Conservation (phyloP, 1,140 invertebrate genomes). For the Drosophila setifemur region DNA sequence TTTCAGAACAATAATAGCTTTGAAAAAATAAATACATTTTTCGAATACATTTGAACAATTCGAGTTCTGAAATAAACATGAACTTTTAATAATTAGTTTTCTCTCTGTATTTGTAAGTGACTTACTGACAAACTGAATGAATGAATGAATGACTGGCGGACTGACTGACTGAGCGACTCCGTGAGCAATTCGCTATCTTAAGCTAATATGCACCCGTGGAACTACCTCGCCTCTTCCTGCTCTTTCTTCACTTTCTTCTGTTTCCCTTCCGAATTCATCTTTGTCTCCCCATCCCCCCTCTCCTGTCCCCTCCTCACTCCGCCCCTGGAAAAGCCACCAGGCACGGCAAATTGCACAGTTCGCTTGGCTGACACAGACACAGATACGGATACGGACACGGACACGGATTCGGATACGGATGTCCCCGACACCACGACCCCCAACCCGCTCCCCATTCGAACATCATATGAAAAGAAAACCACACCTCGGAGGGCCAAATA, state of each 20-base stretch:
- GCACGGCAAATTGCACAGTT: slow-evolving; percentile 41
- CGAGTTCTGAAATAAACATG: too few species aligned
- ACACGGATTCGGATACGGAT: background rate
- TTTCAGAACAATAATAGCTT: too few species aligned
- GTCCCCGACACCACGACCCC: background rate
- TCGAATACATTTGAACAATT: background rate
- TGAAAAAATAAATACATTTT: background rate
- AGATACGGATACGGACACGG: slow-evolving; percentile 8
- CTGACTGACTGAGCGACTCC: slow-evolving; percentile 1
- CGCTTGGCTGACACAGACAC: slow-evolving; percentile 4
- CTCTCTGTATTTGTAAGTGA: slow-evolving; percentile 3
- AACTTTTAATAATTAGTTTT: background rate
- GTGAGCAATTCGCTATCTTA: background rate
- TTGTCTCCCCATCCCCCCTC: too few species aligned
- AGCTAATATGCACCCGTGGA: slow-evolving; percentile 54
- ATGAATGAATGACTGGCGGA: too few species aligned
- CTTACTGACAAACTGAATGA: slow-evolving; percentile 6
- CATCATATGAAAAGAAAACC: slow-evolving; percentile 2
- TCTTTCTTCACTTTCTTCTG: background rate
- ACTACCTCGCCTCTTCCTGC: slow-evolving; percentile 8
- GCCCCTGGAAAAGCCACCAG: background rate
- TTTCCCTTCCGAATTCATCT: background rate
- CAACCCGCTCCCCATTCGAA: background rate
- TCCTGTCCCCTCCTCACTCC: background rate
- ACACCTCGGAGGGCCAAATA: background rate